phyloP scores from a whole-genome alignment of 1,140 invertebrate genomes.

The Subanguina moxae region DNA sequence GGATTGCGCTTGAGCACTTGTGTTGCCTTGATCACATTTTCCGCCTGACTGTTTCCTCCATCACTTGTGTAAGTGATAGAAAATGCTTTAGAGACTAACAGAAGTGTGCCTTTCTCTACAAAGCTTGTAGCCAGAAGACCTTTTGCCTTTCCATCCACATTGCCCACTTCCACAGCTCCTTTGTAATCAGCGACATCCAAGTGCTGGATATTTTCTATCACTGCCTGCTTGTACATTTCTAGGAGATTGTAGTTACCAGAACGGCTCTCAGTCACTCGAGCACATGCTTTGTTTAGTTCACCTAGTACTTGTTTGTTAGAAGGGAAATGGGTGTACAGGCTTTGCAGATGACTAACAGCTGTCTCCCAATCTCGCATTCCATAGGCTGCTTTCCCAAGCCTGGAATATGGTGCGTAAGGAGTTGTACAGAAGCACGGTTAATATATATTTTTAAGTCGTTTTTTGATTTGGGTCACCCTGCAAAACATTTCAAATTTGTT shows the following conservation, averaged over 20 bases:
- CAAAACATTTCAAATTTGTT: no score
- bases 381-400: constrained; percentile 6
- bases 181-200: constrained; percentile 15
- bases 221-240: constrained; percentile 4
- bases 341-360: background rate
- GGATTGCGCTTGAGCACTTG: constrained; percentile 10
- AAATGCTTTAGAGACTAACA: constrained; percentile 11
- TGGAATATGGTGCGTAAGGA: background rate
- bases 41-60: background rate
- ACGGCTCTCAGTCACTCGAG: background rate
- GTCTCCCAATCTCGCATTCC: constrained; percentile 9
- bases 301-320: background rate
- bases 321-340: background rate
- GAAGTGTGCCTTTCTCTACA: constrained; percentile 2
- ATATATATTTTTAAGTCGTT: no score
- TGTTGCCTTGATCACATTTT: background rate
- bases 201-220: background rate
- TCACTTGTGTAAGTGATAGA: background rate
- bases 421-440: no score
- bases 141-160: background rate
- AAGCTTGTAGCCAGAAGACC: background rate
- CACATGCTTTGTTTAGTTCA: background rate
- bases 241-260: constrained; percentile 10
- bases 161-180: constrained; percentile 12
- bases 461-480: no score